These are phyloP conservation scores for Ceryle rudis DNA, from an alignment of 2,797 vertebrate species.

Conservation along the genomic window DNA sequence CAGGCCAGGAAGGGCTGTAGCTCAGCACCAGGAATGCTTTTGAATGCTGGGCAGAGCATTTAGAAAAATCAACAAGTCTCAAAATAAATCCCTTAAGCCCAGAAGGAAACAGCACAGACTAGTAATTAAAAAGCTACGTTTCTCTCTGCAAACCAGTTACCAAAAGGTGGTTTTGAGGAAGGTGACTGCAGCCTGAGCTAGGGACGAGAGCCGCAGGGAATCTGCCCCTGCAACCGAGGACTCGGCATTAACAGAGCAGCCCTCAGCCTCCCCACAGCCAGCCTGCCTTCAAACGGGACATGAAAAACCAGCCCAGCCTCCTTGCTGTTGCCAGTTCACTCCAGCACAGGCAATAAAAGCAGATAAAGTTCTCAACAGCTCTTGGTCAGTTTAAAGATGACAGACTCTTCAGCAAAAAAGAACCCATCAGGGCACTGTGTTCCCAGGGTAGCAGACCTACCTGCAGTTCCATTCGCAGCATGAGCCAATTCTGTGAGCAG, in stretches of 20 bases:
- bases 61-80: neutral
- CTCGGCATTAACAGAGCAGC: rapidly evolving
- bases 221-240: rapidly evolving
- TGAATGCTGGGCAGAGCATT: neutral
- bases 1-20: neutral
- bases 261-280: neutral
- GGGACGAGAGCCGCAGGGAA: neutral
- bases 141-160: neutral
- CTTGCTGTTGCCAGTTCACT: rapidly evolving
- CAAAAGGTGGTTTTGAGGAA: neutral
- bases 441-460: neutral
- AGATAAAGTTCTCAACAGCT: neutral
- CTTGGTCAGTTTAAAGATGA: neutral
- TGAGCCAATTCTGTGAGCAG: neutral
- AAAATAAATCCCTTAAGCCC: neutral
- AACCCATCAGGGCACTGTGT: rapidly evolving
- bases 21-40: neutral
- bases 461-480: rapidly evolving
- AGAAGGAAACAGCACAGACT: neutral
- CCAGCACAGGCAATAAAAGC: neutral
- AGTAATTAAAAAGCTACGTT: neutral
- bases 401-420: neutral
- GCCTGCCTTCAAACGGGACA: rapidly evolving
- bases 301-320: neutral
- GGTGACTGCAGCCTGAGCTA: neutral